Base-by-base conservation (phyloP, 2,113 vertebrate species). In the Macrotis lagotis region DNA sequence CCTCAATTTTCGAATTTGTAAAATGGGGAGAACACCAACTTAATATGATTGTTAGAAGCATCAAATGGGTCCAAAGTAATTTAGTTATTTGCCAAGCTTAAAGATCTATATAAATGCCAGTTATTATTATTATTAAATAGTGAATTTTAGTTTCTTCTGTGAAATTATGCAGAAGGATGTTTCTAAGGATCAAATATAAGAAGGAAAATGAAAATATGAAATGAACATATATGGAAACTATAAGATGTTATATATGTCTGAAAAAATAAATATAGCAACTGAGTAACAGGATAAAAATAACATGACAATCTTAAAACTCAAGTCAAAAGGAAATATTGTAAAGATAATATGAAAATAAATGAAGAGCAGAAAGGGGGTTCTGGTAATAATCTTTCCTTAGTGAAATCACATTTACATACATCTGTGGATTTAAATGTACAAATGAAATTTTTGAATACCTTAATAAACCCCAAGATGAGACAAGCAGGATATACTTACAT, bases 301-400 rank as follows among this genome's bases (percentile, higher is more conserved):
- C 22, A 91, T 88, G 4, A 37, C 31, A 1, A 31, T 74, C 6
- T 50, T 25, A 88, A 93, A 94, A 22, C 28, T 93, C 24, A 89
- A 5, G 2, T 55, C 51, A 51, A n/a, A 26, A 91, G 44, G 28
- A 90, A 94, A 92, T n/a, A 91, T 25, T 25, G 25, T 26, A 91
- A 51, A 90, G 88, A 91, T 26, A 44, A 52, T 6, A 91, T 49
- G 66, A 93, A 94, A 93, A 92, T 50, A 51, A 59, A 50, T 49
- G 90, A 93, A 83, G n/a, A 83, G 14, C n/a, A 83, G n/a, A 83
- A 83, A 83, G 8, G 91, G 92, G 31, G 4, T 44, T 53, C 26
- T 52, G 3, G 0, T 24, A 91, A 91, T 92, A 28, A 3, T 90
- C 89, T 96, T 90, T 50, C 89, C 3, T 90, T n/a, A 50, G n/a